Percentiles rank a stretch among this genome's conserved stretches.
Conservation (phyloP, 2,888 invertebrate genomes). For the Atrina japonica region DNA sequence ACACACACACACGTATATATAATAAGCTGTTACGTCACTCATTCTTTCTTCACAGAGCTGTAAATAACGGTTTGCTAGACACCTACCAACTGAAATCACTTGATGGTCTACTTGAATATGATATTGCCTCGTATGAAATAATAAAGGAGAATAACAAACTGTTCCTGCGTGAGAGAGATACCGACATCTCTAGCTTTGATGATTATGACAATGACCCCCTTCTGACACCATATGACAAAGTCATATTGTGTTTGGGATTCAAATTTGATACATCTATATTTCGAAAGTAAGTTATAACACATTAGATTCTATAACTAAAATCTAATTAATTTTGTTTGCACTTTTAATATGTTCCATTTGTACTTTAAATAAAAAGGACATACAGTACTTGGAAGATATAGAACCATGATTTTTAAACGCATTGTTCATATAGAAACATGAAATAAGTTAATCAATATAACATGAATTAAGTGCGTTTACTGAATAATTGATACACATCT, state of each 20-base stretch:
- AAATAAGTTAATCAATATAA: too few relatives aligned
- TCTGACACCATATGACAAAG: constrained; percentile 78
- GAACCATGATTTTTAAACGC: background rate
- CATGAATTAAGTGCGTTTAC: too few relatives aligned
- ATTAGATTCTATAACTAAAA: too few relatives aligned
- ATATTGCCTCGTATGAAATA: constrained; percentile 32
- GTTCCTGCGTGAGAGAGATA: constrained; percentile 17
- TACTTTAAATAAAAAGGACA: too few relatives aligned
- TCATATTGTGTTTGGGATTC: constrained; percentile 80
- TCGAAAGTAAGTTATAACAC: constrained; percentile 61
- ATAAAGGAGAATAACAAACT: constrained; percentile 23
- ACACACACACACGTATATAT: too few relatives aligned
- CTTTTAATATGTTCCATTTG: too few relatives aligned
- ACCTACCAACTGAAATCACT: constrained; percentile 81
- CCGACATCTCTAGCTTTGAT: background rate
- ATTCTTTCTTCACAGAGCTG: constrained; percentile 77
- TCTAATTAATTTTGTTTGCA: too few relatives aligned
- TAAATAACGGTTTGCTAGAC: constrained; percentile 80
- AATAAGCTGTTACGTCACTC: too few relatives aligned
- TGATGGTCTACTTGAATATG: constrained; percentile 79
- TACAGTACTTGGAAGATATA: too few relatives aligned
- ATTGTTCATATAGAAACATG: too few relatives aligned
- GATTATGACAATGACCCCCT: constrained; percentile 77
- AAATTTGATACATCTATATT: constrained; percentile 77
- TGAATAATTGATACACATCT: too few relatives aligned